Evolutionary conservation across 2,113 vertebrate genomes (phyloP).

Genomic region (Phalacrocorax aristotelis): DNA sequence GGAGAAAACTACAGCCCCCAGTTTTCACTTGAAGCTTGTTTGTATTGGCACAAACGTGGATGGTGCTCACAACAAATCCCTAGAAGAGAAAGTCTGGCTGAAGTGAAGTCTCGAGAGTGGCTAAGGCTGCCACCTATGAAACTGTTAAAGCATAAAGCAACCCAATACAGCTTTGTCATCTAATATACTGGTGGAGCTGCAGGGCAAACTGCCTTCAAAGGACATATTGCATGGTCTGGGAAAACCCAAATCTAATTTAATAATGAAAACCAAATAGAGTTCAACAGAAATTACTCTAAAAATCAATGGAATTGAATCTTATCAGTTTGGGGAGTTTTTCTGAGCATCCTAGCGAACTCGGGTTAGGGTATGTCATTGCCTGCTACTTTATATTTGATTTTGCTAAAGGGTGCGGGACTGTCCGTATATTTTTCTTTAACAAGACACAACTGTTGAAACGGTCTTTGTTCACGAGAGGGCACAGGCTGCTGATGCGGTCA

Average conservation of each 20-base stretch:
- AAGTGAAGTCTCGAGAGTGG: neutral
- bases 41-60: neutral
- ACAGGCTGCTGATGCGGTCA: neutral
- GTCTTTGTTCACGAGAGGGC: neutral
- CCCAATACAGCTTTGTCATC: neutral
- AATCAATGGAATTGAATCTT: neutral
- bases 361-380: neutral
- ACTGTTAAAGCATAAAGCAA: neutral
- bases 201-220: neutral
- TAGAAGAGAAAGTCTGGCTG: neutral
- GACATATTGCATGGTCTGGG: neutral
- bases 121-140: neutral
- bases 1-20: neutral
- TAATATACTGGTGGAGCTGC: neutral
- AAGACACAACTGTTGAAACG: neutral
- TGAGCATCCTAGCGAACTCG: neutral
- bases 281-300: neutral
- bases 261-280: neutral
- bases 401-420: neutral
- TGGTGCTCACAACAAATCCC: neutral
- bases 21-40: neutral
- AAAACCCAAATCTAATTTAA: neutral
- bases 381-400: neutral
- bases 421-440: neutral
- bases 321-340: neutral